These are phyloP conservation scores for Anguilla marmorata DNA, from an alignment of 2,797 vertebrate species.

Conservation along the genomic window DNA sequence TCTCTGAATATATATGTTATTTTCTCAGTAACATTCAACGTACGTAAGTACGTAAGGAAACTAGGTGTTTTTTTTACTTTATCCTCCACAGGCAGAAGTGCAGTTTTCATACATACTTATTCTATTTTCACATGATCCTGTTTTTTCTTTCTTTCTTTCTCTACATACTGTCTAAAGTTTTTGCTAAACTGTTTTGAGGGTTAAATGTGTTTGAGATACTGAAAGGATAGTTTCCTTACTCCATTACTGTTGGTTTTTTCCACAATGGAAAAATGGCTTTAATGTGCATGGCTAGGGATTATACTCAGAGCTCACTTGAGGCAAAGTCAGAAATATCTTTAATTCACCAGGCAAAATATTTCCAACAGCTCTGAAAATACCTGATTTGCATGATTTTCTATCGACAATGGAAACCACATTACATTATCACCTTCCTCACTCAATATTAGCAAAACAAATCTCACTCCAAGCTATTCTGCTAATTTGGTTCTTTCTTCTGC, in stretches of 20 bases:
- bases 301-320: slow-evolving; percentile 2
- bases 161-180: neutral
- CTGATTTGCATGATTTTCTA: slow-evolving; percentile 3
- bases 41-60: neutral
- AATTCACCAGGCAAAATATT: neutral
- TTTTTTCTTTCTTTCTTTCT: neutral
- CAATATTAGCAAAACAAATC: neutral
- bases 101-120: neutral
- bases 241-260: neutral
- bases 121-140: neutral
- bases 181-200: neutral
- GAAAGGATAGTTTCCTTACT: neutral
- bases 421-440: neutral
- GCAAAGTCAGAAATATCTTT: slow-evolving; percentile 3
- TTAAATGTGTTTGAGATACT: slow-evolving; percentile 5
- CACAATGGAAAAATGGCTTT: slow-evolving; percentile 3
- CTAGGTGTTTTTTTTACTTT: neutral
- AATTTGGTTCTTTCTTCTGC: neutral
- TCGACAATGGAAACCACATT: neutral
- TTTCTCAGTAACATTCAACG: neutral
- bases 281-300: slow-evolving; percentile 1
- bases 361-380: neutral
- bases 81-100: neutral
- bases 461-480: neutral
- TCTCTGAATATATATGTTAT: no score